Base-by-base conservation (phyloP, 2,888 invertebrate species). In the Idaea aversata region DNA sequence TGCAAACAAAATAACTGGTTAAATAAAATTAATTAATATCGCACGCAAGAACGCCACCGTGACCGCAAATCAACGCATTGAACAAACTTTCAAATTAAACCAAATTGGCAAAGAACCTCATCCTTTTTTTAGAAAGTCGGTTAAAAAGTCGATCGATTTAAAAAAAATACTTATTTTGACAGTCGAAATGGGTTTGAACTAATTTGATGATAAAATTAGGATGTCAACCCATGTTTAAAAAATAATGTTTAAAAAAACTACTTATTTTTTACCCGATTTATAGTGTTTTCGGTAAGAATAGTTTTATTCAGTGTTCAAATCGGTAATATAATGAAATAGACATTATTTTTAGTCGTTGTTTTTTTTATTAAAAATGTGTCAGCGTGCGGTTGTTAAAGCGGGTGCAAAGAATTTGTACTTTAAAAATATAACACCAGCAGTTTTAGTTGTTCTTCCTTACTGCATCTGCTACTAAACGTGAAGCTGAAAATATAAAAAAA, bases 371-470 rank as follows among this genome's bases (percentile, higher is more conserved):
- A 47, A 47, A 25, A 47, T 7, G 47, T 47, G 47, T 47, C 47
- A 47, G 47, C 47, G 47, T 7, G 47, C 47, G 13, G 47, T 47
- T 47, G 47, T 47, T 13, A 47, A 71, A 71, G 69, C 67, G 47
- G 64, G 67, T 70, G 72, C 67, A 65, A 58, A 38, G 36, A 60
- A 70, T 82, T 81, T 83, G 83, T 83, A 83, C 83, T 83, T 78
- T 47, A 63, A 62, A 38, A 59, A 16, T 38, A 67, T 63, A 65
- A 65, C 67, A 64, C 65, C 65, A 59, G 25, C 70, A 47, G 71
- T 62, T 77, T 86, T 90, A 91, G 70, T 88, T 80, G 75, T 75
- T 79, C 84, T 91, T 92, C 73, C 84, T 82, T 67, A 90, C 78
- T 67, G 81, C 85, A 69, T 90, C 90, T 67, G 85, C 78, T 75